phyloP scores from a whole-genome alignment of 2,113 vertebrate genomes.

The Callospermophilus lateralis region DNA sequence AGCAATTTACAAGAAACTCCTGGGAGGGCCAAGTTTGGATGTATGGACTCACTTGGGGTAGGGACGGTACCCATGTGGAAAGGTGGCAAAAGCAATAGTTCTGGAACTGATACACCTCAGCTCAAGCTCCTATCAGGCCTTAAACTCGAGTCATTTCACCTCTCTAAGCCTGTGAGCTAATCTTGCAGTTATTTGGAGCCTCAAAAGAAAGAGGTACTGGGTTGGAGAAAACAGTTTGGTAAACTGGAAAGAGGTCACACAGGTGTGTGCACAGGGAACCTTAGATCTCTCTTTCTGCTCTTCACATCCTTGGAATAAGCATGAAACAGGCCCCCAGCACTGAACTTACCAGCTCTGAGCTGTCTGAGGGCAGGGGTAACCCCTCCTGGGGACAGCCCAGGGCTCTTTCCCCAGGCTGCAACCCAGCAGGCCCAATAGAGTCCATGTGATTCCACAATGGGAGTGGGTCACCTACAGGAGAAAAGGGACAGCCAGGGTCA shows the following conservation, averaged over 20 bases:
- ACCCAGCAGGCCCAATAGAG: not conserved
- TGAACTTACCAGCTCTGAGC: constrained; percentile 73
- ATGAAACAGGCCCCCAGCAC: not conserved
- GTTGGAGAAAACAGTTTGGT: not conserved
- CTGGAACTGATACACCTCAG: not conserved
- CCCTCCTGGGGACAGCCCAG: not conserved
- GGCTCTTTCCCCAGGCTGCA: not conserved
- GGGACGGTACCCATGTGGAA: no score
- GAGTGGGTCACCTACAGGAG: constrained; percentile 39
- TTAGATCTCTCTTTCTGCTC: not conserved
- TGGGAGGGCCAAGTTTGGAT: not conserved
- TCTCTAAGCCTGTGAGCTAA: not conserved
- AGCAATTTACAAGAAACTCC: not conserved
- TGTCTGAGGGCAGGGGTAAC: not conserved
- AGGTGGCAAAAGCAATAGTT: not conserved
- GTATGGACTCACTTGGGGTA: not conserved
- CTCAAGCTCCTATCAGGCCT: not conserved
- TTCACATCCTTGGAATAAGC: not conserved
- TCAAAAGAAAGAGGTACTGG: not conserved
- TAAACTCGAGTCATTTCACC: not conserved
- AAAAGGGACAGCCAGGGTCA: constrained; percentile 8
- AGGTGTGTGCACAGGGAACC: not conserved
- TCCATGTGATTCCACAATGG: constrained; percentile 63
- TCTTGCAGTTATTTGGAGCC: not conserved
- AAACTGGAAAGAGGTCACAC: not conserved